These are phyloP conservation scores for Heliconius hortense DNA, from an alignment of 2,888 invertebrate genomes.

Conservation along the genomic window DNA sequence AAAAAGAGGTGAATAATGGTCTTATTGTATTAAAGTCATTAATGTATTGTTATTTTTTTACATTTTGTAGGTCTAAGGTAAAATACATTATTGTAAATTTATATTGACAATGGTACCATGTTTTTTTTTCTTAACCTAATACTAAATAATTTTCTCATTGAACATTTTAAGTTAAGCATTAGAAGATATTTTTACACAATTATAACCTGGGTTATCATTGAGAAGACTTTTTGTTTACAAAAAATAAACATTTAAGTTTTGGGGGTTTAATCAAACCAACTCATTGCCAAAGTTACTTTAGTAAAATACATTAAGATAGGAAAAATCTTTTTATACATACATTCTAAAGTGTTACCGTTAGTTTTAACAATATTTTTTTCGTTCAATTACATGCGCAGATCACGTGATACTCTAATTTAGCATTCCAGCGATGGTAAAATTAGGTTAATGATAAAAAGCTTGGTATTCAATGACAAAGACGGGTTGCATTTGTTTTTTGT, in stretches of 20 bases:
- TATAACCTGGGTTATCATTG: background rate
- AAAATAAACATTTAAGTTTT: background rate
- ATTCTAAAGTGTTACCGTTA: slow-evolving; percentile 34
- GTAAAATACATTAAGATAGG: background rate
- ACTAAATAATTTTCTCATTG: background rate
- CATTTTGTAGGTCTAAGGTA: background rate
- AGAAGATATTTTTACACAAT: background rate
- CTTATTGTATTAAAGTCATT: no score
- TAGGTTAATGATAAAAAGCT: slow-evolving; percentile 37
- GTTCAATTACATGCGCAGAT: slow-evolving; percentile 38
- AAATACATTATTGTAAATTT: background rate
- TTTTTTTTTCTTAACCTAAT: background rate
- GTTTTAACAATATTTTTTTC: slow-evolving; percentile 38
- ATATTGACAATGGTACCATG: background rate
- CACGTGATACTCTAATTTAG: slow-evolving; percentile 33
- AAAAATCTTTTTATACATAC: slow-evolving; percentile 27
- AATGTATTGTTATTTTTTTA: background rate
- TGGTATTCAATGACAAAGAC: slow-evolving; percentile 22
- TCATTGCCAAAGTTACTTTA: background rate
- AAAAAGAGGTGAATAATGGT: no score
- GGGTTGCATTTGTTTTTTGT: slow-evolving; percentile 8
- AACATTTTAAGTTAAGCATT: background rate
- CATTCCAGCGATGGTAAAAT: slow-evolving; percentile 30
- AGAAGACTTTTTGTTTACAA: background rate
- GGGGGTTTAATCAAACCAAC: background rate